Evolutionary conservation across 2,888 invertebrate species (phyloP), one percentile per base, ranked within the genome.

Genomic region (Cantharis lateralis): DNA sequence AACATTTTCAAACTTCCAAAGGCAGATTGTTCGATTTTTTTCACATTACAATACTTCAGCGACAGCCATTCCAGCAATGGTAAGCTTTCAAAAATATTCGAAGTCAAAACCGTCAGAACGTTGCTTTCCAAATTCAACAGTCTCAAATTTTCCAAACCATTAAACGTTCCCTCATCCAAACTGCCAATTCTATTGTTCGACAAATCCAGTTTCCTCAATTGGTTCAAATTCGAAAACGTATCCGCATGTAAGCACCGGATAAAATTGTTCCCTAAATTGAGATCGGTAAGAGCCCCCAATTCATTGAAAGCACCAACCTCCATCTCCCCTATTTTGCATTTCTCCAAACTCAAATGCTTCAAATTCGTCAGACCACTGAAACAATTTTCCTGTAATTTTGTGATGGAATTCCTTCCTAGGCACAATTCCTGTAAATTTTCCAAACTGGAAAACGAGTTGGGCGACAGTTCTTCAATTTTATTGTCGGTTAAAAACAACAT

Each of bases 71-170:
- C 26, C 11, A 76, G 62, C 5, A 66, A 66, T 4, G 48, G 15
- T 7, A 76, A n/a, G 10, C 16, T 61, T 7, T 26, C 15, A 28
- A 76, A 76, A 11, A 18, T 16, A 20, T 71, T 28, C 2, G 32
- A 24, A 15, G 16, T 70, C 7, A 76, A 24, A 7, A 15, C 61
- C 5, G 64, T 26, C 0, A 76, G 16, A 61, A 73, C 26, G 63
- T 76, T 76, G 20, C 73, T 73, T 62, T 76, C 73, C 68, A 76
- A 16, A 62, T 73, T 48, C 16, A 76, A 16, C 3, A 62, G 61
- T 3, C 70, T 70, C 15, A 77, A 68, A 69, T 71, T 77, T 20
- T 69, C 63, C 62, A 77, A 48, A 0, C 74, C 77, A 18, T 24
- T 48, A 15, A 77, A 74, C 4, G 62, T 18, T 0, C 26, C 71